Base-by-base conservation (phyloP, 2,797 vertebrate genomes). In the Danionella dracula region DNA sequence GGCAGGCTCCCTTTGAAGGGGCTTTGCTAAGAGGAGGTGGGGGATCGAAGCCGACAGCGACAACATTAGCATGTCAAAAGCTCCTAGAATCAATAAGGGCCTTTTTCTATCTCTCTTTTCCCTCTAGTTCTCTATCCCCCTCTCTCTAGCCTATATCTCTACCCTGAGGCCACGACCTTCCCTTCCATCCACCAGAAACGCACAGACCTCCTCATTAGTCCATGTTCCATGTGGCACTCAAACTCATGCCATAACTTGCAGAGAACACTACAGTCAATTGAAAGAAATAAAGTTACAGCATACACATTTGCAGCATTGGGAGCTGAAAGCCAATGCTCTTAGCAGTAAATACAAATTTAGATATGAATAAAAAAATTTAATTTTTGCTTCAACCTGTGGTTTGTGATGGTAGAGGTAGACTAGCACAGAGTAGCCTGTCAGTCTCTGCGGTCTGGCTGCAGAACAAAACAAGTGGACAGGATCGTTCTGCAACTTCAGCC, bases 41-140 rank as follows among this genome's bases (percentile, higher is more conserved):
- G 40, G 48, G 27, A 59, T 48, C 29, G 44, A 68, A 68, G 79
- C 79, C 68, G 76, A 76, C 66, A 68, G 62, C 67, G 54, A 83
- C 81, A 63, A 81, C 81, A 89, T 90, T 86, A 90, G 76, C 86
- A 87, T 90, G 79, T 85, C 83, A 88, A 90, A 89, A 84, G 84
- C 81, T 72, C 51, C 61, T 42, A 0, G 37, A 84, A 88, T 90
- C 88, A 82, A 60, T 46, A 87, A 72, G 29, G 49, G 72, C 45
- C 65, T 72, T 73, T 70, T 31, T 34, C 50, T 42, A 29, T 41
- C 63, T 40, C 34, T 54, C 66, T 20, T 13, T 53, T 32, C 44
- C 37, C 66, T 53, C 68, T 58, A 23, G 13, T 49, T 56, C 65
- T 68, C 59, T 69, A 45, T 38, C 16, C 13, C 23, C 32, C 69